Conservation (phyloP, 2,888 invertebrate genomes). For the Heliconius sara region DNA sequence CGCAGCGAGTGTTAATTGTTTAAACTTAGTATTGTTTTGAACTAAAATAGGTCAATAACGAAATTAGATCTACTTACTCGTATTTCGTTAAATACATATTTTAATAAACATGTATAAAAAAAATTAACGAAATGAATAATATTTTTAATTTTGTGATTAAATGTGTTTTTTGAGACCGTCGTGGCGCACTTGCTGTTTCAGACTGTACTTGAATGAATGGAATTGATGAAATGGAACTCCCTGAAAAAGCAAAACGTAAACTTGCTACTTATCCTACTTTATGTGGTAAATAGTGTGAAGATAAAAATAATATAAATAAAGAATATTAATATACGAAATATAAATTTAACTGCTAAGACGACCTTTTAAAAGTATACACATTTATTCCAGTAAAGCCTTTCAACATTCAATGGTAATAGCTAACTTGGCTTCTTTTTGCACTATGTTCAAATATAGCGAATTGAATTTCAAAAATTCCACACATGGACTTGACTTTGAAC, state of each 20-base stretch:
- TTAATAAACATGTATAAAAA: too few species aligned
- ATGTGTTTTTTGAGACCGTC: not conserved
- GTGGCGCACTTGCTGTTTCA: not conserved
- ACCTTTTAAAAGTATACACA: not conserved
- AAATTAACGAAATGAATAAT: too few species aligned
- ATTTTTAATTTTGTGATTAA: too few species aligned
- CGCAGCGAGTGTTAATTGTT: slow-evolving; percentile 58
- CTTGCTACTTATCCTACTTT: too few species aligned
- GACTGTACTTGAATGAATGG: not conserved
- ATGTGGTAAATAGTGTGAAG: not conserved
- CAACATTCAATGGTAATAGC: not conserved
- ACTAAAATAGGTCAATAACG: slow-evolving; percentile 7
- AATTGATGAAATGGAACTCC: not conserved
- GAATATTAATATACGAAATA: not conserved
- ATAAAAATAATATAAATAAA: not conserved
- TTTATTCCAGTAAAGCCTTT: not conserved
- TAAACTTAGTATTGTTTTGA: slow-evolving; percentile 3
- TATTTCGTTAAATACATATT: not conserved
- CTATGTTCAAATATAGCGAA: slow-evolving; percentile 11
- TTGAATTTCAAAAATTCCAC: slow-evolving; percentile 26
- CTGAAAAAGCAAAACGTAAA: too few species aligned
- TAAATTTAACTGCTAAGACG: not conserved
- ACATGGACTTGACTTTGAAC: slow-evolving; percentile 10
- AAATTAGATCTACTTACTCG: not conserved
- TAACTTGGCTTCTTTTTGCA: not conserved